Conservation (phyloP, 2,113 vertebrate genomes). For the Gambusia affinis region DNA sequence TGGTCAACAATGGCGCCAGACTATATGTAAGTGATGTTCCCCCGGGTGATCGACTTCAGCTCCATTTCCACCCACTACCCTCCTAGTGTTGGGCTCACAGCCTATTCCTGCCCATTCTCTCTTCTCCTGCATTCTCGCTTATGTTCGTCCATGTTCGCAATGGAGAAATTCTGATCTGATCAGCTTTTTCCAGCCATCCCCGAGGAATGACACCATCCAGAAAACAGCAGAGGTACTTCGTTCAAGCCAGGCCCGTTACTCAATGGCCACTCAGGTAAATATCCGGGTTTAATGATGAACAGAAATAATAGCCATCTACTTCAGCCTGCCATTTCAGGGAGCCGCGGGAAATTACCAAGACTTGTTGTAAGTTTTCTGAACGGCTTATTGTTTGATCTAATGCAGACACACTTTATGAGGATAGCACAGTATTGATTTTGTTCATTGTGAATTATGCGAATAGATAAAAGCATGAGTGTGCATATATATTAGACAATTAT, state of each 20-base stretch:
- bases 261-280: slow-evolving; percentile 79
- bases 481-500: slow-evolving; percentile 79
- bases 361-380: slow-evolving; percentile 62
- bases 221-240: slow-evolving; percentile 65
- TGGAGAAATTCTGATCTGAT: slow-evolving; percentile 65
- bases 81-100: slow-evolving; percentile 56
- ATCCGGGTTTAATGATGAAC: slow-evolving; percentile 70
- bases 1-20: slow-evolving; percentile 82
- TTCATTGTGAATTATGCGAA: slow-evolving; percentile 79
- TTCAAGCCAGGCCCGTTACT: slow-evolving; percentile 75
- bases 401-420: slow-evolving; percentile 62
- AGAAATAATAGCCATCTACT: slow-evolving; percentile 67
- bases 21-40: slow-evolving; percentile 77
- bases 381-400: slow-evolving; percentile 73
- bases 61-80: slow-evolving; percentile 61
- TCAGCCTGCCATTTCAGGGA: slow-evolving; percentile 60
- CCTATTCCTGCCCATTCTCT: slow-evolving; percentile 61
- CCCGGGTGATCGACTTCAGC: slow-evolving; percentile 68
- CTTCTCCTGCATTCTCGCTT: slow-evolving; percentile 69
- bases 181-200: slow-evolving; percentile 66
- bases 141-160: slow-evolving; percentile 59
- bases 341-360: slow-evolving; percentile 68
- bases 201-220: slow-evolving; percentile 64
- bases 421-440: slow-evolving; percentile 73
- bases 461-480: slow-evolving; percentile 79